Conservation (phyloP, 2,888 invertebrate genomes). For the Cheiracanthium punctorium region DNA sequence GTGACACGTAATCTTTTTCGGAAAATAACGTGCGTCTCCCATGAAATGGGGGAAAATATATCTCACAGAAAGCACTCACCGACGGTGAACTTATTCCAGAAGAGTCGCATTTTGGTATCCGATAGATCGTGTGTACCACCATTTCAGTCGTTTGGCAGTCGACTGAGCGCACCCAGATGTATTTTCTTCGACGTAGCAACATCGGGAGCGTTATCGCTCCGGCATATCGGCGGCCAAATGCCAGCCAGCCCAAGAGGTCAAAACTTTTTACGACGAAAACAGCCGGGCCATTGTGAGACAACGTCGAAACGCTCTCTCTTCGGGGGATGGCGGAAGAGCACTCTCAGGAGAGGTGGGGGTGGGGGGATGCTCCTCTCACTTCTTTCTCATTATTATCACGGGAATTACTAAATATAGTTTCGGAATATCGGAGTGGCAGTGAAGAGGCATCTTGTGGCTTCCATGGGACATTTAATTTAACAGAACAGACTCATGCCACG, state of each 20-base stretch:
- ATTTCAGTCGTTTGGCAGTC: slow-evolving; percentile 24
- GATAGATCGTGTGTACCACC: neutral
- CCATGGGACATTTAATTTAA: no score
- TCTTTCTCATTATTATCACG: neutral
- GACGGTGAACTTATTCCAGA: neutral
- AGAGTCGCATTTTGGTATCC: neutral
- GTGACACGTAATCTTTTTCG: no score
- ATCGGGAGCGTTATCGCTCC: slow-evolving; percentile 28
- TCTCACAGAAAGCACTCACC: neutral
- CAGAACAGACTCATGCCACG: no score
- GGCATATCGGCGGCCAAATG: slow-evolving; percentile 22
- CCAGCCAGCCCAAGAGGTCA: slow-evolving; percentile 26
- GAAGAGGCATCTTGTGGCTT: no score
- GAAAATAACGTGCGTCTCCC: no score
- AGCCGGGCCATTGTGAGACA: neutral
- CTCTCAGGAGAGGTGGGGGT: neutral
- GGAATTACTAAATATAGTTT: neutral
- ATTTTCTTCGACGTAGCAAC: neutral
- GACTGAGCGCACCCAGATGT: neutral
- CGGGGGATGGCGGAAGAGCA: slow-evolving; percentile 2
- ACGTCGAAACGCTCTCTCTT: neutral
- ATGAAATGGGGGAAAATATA: no score
- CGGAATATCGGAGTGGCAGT: no score
- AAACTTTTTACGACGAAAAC: neutral
- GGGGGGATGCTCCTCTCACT: neutral